These are phyloP conservation scores for Cervus canadensis DNA, from an alignment of 2,113 vertebrate species.

Conservation along the genomic window DNA sequence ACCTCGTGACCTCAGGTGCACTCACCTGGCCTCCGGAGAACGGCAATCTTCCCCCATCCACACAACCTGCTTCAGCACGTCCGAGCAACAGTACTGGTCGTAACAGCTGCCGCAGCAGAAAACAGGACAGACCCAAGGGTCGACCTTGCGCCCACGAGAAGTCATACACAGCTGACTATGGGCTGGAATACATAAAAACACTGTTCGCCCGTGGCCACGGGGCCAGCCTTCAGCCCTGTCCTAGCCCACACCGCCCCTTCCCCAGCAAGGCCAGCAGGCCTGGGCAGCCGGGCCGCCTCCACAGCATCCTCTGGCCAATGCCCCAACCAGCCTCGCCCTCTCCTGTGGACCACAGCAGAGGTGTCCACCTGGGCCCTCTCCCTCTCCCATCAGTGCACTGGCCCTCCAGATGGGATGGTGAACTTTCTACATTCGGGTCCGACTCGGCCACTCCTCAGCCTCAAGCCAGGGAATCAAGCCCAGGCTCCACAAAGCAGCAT, in stretches of 20 bases:
- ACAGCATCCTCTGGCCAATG: background rate
- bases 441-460: background rate
- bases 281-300: background rate
- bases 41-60: background rate
- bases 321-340: background rate
- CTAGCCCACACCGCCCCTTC: background rate
- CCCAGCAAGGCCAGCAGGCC: background rate
- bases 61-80: background rate
- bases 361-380: background rate
- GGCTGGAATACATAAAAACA: constrained; percentile 56
- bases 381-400: background rate
- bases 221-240: background rate
- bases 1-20: background rate
- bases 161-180: constrained; percentile 44
- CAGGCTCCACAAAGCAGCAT: background rate
- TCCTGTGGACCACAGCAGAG: background rate
- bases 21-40: constrained; percentile 45
- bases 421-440: background rate
- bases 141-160: background rate
- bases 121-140: constrained; percentile 35
- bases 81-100: constrained; percentile 63
- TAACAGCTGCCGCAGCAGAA: constrained; percentile 75
- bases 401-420: background rate
- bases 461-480: background rate
- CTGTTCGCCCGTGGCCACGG: background rate